phyloP scores from a whole-genome alignment of 2,888 invertebrate species.

The Eupsilia transversa region DNA sequence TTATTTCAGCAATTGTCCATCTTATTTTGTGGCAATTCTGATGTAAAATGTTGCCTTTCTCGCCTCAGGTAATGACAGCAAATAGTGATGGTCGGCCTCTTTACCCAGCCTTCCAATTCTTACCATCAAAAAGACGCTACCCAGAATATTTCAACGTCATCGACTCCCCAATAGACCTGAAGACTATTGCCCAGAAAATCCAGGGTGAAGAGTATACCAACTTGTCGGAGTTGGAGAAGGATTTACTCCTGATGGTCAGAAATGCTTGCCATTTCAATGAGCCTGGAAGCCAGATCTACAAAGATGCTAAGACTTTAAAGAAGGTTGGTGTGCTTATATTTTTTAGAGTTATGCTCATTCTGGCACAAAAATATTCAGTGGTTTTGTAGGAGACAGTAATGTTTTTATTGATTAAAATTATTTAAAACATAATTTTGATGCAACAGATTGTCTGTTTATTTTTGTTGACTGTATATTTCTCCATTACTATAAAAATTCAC shows the following conservation, averaged over 20 bases:
- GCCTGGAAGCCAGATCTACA: conserved; percentile 98
- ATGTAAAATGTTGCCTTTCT: background rate
- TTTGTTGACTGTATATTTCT: background rate
- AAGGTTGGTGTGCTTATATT: conserved; percentile 89
- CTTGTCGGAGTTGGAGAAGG: conserved; percentile 96
- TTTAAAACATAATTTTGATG: background rate
- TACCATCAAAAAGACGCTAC: conserved; percentile 97
- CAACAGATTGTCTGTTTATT: background rate
- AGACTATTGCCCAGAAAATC: conserved; percentile 97
- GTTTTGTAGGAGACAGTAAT: background rate
- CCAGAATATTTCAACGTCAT: conserved; percentile 99
- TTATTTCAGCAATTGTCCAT: background rate
- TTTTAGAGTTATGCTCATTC: background rate
- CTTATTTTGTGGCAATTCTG: background rate
- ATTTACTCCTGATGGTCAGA: conserved; percentile 96
- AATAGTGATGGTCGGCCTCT: conserved; percentile 96
- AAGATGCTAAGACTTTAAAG: conserved; percentile 97
- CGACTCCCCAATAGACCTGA: conserved; percentile 98
- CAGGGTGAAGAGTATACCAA: conserved; percentile 95
- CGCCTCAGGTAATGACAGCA: conserved; percentile 94
- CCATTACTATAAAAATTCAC: background rate
- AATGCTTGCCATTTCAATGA: conserved; percentile 99
- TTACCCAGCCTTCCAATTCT: conserved; percentile 96
- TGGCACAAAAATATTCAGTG: conserved; percentile 3
- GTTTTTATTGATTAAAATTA: background rate